Percentiles rank a stretch among this genome's conserved stretches.
Evolutionary conservation across 2,888 invertebrate species (phyloP).

Genomic region (Melitaea athalia): DNA sequence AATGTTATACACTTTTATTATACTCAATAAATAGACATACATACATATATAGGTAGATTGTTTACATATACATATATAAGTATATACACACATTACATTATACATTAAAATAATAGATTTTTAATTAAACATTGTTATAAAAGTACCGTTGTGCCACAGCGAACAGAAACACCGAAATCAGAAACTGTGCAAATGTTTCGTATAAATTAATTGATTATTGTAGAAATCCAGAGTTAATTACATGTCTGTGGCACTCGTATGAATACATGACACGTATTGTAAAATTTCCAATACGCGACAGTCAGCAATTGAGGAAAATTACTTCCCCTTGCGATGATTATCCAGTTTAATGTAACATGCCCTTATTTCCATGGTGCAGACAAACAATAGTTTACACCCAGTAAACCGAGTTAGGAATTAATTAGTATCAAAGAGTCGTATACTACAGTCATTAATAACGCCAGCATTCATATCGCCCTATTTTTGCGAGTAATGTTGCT

Average conservation of each 20-base stretch:
- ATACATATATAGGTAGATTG: too few species aligned
- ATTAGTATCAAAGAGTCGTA: constrained; percentile 31
- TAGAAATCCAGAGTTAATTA: too few species aligned
- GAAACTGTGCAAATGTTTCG: too few species aligned
- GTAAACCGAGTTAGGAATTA: constrained; percentile 28
- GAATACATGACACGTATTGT: neutral
- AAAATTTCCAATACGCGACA: neutral
- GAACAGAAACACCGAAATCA: too few species aligned
- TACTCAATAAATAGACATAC: too few species aligned
- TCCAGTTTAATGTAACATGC: constrained; percentile 12
- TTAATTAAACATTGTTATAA: too few species aligned
- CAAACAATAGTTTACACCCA: constrained; percentile 15
- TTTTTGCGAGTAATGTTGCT: constrained; percentile 60
- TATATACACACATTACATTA: too few species aligned
- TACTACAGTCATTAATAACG: constrained; percentile 61
- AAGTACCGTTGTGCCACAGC: too few species aligned
- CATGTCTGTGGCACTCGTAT: neutral
- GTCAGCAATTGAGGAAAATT: neutral
- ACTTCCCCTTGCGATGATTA: constrained; percentile 9
- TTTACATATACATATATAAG: too few species aligned
- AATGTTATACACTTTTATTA: too few species aligned
- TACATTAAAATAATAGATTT: too few species aligned
- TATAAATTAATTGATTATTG: too few species aligned
- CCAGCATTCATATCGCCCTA: constrained; percentile 51
- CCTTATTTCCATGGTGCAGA: constrained; percentile 11